Evolutionary conservation across 2,797 vertebrate species (phyloP), one percentile per base, ranked within the genome.

Genomic region (Chelidonichthys spinosus): DNA sequence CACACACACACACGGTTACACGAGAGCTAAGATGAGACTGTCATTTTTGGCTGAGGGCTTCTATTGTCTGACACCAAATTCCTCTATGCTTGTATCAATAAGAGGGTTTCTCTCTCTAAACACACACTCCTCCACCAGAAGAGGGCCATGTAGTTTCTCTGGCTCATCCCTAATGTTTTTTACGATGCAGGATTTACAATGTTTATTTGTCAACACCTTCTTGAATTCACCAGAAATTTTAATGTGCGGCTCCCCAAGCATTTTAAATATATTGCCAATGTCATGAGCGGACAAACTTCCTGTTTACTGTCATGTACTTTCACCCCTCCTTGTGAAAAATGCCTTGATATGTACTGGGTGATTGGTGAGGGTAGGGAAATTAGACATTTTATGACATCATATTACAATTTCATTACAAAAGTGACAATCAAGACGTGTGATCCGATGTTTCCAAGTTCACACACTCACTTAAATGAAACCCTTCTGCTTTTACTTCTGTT

Each of bases 1-100:
- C 63, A 66, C 55, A 42, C n/a, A 61, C 32, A 17, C 32, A 58
- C 69, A 69, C 40, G 35, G 64, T 61, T 39, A 15, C 47, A 64
- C 72, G 68, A 68, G 50, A 35, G 50, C 73, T 44, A 68, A 86
- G 61, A 77, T 79, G 78, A 81, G 74, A 65, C 60, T 84, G 85
- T 83, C 72, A 43, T 84, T 88, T 87, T 78, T 84, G 85, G 65
- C 72, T 9, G 33, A 66, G 39, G 52, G 60, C 64, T 69, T 69
- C 78, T 71, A 13, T 88, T 89, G 86, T 91, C 66, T 9, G 71
- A 53, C 49, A n/a, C 63, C 71, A 83, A 84, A 92, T 92, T 89
- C 91, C 86, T 75, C 67, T 59, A 63, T 0, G 78, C 61, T 76
- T 81, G 60, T 77, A 74, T 85, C 76, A 82, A 61, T 85, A 84